Conservation (phyloP, 2,113 vertebrate genomes). For the Syrmaticus mikado region DNA sequence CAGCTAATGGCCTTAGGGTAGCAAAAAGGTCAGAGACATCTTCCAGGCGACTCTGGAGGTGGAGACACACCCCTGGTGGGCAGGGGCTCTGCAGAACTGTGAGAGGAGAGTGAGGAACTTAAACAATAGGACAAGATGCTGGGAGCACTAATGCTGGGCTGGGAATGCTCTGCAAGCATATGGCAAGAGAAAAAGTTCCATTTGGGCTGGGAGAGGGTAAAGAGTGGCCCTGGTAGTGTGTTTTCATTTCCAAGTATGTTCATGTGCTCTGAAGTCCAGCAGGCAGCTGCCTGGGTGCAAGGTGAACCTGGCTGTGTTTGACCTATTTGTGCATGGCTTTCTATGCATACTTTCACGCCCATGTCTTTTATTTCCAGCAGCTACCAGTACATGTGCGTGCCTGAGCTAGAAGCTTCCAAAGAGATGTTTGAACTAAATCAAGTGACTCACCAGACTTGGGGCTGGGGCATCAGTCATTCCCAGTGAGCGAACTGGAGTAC, state of each 20-base stretch:
- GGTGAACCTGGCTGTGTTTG: too few relatives aligned
- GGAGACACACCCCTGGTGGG: background rate
- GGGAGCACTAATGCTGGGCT: background rate
- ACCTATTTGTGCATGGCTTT: rapidly evolving
- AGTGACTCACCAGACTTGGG: background rate
- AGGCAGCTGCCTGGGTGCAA: background rate
- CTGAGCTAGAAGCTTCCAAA: background rate
- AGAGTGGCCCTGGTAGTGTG: background rate
- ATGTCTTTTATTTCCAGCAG: background rate
- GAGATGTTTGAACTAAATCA: background rate
- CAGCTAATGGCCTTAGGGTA: background rate
- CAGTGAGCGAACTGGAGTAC: background rate
- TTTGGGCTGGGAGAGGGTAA: background rate
- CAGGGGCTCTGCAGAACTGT: background rate
- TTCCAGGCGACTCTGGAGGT: background rate
- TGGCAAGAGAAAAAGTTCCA: background rate
- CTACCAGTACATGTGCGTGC: background rate
- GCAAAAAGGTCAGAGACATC: background rate
- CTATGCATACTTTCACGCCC: background rate
- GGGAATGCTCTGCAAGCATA: background rate
- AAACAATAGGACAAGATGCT: background rate
- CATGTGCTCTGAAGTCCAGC: too few relatives aligned
- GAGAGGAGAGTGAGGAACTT: background rate
- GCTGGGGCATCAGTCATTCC: background rate
- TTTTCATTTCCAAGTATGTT: background rate